phyloP scores from a whole-genome alignment of 2,888 invertebrate genomes.

The Spilosoma lubricipeda region DNA sequence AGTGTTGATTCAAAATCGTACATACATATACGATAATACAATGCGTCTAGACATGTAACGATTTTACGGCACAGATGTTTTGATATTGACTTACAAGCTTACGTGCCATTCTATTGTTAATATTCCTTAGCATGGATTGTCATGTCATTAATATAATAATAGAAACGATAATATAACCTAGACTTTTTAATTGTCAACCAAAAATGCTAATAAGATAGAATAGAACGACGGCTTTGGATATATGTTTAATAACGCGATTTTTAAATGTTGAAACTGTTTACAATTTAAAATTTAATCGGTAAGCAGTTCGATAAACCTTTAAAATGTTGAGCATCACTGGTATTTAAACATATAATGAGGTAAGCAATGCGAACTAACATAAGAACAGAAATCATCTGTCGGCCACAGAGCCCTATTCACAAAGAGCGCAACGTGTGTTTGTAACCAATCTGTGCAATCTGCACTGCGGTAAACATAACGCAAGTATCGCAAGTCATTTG shows the following conservation, averaged over 20 bases:
- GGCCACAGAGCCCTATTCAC: slow-evolving; percentile 42
- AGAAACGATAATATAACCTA: background rate
- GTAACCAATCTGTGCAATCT: slow-evolving; percentile 73
- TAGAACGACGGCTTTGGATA: background rate
- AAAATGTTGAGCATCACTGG: slow-evolving; percentile 15
- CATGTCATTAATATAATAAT: background rate
- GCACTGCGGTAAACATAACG: slow-evolving; percentile 67
- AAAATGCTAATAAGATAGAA: background rate
- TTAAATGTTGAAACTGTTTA: background rate
- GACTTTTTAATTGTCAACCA: background rate
- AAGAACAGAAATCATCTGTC: slow-evolving; percentile 62
- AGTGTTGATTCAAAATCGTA: background rate
- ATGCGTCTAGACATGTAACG: no score
- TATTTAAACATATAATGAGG: slow-evolving; percentile 34
- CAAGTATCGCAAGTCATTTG: slow-evolving; percentile 71
- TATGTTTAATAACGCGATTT: background rate
- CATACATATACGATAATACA: background rate
- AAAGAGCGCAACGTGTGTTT: slow-evolving; percentile 54
- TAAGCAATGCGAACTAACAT: slow-evolving; percentile 30
- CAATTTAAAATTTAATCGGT: background rate
- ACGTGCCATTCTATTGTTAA: background rate
- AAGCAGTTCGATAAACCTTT: background rate
- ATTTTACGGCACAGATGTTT: background rate
- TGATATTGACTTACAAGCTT: background rate
- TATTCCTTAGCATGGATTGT: background rate